phyloP scores from a whole-genome alignment of 2,888 invertebrate species.

The Slavum lentiscoides region DNA sequence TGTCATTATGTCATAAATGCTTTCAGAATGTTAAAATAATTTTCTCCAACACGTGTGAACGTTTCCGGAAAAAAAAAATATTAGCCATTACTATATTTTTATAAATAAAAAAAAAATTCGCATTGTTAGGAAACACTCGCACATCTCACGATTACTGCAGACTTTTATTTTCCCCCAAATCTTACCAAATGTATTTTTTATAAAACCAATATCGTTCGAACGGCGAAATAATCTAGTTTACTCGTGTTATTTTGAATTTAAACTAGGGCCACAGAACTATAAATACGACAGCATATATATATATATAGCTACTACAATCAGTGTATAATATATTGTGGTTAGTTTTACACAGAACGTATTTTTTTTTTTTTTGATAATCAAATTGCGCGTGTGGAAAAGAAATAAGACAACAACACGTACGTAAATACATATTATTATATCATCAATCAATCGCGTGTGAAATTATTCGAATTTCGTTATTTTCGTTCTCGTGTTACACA shows the following conservation, averaged over 20 bases:
- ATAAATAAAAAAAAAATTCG: slow-evolving; percentile 6
- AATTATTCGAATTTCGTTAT: background rate
- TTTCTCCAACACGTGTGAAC: slow-evolving; percentile 22
- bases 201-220: background rate
- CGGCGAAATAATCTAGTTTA: background rate
- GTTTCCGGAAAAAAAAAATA: slow-evolving; percentile 17
- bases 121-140: slow-evolving; percentile 15
- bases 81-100: background rate
- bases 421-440: background rate
- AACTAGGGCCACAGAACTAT: background rate
- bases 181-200: background rate
- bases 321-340: background rate
- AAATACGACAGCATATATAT: no score
- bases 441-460: background rate
- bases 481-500: background rate
- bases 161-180: slow-evolving; percentile 13
- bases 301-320: background rate
- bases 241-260: background rate
- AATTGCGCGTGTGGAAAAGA: background rate
- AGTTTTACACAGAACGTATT: background rate
- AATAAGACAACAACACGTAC: background rate
- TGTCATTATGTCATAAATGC: background rate
- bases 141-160: background rate
- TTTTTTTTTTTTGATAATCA: background rate
- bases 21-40: background rate